Evolutionary conservation across 2,113 vertebrate species (phyloP), one percentile per base, ranked within the genome.

Genomic region (Limanda limanda): DNA sequence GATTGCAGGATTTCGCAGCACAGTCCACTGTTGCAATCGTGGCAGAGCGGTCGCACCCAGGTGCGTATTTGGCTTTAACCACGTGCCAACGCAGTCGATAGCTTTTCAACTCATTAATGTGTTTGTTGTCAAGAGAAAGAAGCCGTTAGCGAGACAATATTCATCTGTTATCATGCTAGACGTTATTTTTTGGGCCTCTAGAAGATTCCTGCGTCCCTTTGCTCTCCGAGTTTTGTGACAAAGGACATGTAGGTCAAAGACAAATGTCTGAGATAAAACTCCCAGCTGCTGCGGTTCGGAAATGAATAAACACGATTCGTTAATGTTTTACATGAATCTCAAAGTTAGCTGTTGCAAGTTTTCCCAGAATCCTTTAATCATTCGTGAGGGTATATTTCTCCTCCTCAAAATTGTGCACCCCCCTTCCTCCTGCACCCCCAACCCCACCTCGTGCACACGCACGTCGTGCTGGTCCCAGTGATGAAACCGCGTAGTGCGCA

Each of bases 11-110:
- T 74, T 79, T 78, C 84, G 77, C 79, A 68, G 70, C 69, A 15
- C 71, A 86, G 87, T 91, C 91, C 90, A 78, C 93, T 92, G 92
- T 92, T 91, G 93, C 94, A 95, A 94, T 95, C 95, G 91, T 92
- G 95, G 95, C 89, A 74, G 91, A 93, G 88, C 95, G 90, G 94
- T 94, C 93, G 91, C 94, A 91, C 94, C 94, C 93, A 94, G 89
- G 88, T 90, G 94, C 94, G 95, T 94, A 93, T 95, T 93, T 92
- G 92, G 75, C 88, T 90, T 92, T 94, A 93, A 95, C 89, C 82
- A 83, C 14, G 72, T 92, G 93, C 94, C 94, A 95, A 85, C 85
- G 78, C 65, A 92, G 91, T 88, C 84, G 12, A 69, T 52, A 54
- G 77, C 31, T 59, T 62, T 68, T 77, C 20, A 35, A 62, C 31